These are phyloP conservation scores for Drosophila mercatorum DNA, from an alignment of 2,888 invertebrate species.

Conservation along the genomic window DNA sequence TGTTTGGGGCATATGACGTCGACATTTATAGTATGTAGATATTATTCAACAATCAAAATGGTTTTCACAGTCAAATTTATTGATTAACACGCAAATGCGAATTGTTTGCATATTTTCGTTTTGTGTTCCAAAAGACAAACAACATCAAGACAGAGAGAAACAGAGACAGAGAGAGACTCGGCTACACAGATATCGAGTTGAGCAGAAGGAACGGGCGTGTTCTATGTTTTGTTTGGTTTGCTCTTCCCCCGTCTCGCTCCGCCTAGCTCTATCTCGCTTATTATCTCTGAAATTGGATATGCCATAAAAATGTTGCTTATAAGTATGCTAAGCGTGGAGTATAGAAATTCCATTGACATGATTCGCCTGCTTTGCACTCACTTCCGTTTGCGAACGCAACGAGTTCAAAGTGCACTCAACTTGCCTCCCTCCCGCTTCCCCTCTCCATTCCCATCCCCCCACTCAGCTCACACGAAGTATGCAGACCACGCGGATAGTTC, in stretches of 20 bases:
- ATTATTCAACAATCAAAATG: conserved; percentile 77
- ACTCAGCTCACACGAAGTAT: not conserved
- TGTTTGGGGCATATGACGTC: conserved; percentile 46
- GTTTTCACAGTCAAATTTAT: conserved; percentile 80
- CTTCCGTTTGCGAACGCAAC: conserved; percentile 64
- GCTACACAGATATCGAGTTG: conserved; percentile 18
- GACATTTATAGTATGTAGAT: conserved; percentile 48
- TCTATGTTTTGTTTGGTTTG: conserved; percentile 45
- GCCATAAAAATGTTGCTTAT: conserved; percentile 62
- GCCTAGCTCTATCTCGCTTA: conserved; percentile 15
- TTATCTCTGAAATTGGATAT: conserved; percentile 66
- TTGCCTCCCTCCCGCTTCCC: not conserved
- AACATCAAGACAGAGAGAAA: conserved; percentile 27
- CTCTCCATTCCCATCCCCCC: not conserved
- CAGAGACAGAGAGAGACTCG: not conserved
- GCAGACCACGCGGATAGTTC: conserved; percentile 46
- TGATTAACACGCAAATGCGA: conserved; percentile 80
- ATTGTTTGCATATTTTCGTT: conserved; percentile 78
- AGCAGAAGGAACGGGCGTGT: conserved; percentile 44
- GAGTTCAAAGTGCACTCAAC: conserved; percentile 54
- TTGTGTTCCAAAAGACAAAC: conserved; percentile 60
- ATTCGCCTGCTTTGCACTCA: conserved; percentile 53
- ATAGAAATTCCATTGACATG: conserved; percentile 59
- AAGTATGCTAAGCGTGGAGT: conserved; percentile 52
- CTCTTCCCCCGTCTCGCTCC: conserved; percentile 11